Conservation (phyloP, 2,888 invertebrate species). For the Tetheella fluctuosa region DNA sequence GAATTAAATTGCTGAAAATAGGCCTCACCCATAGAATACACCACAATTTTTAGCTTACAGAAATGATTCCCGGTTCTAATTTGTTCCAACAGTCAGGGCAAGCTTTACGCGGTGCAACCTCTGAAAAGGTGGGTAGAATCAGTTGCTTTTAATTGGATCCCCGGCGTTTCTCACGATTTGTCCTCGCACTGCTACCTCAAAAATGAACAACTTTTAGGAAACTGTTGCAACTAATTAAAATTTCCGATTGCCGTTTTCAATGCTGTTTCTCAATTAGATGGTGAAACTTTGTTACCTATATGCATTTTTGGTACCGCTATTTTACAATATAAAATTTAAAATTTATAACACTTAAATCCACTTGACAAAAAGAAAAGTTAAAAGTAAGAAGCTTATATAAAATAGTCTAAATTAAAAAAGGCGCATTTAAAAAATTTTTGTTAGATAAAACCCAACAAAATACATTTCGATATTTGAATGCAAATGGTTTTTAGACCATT, state of each 20-base stretch:
- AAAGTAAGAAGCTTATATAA: too few species aligned
- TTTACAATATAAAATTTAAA: neutral
- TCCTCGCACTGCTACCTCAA: conserved; percentile 49
- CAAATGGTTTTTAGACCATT: too few species aligned
- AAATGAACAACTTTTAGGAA: conserved; percentile 59
- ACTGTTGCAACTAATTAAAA: conserved; percentile 59
- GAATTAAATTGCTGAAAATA: too few species aligned
- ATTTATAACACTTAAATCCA: too few species aligned
- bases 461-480: too few species aligned
- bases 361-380: too few species aligned
- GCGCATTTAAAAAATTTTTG: too few species aligned
- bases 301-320: neutral
- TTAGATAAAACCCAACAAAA: too few species aligned
- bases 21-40: too few species aligned
- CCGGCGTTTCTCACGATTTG: conserved; percentile 49
- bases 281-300: neutral
- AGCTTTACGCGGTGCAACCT: conserved; percentile 32
- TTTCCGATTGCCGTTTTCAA: conserved; percentile 44
- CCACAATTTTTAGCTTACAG: too few species aligned
- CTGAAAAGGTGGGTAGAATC: conserved; percentile 53
- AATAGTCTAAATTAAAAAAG: too few species aligned
- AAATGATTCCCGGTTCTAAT: neutral
- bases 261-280: conserved; percentile 21
- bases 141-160: conserved; percentile 66
- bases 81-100: conserved; percentile 3